phyloP scores from a whole-genome alignment of 1,140 invertebrate genomes.

The Zaprionus capensis region DNA sequence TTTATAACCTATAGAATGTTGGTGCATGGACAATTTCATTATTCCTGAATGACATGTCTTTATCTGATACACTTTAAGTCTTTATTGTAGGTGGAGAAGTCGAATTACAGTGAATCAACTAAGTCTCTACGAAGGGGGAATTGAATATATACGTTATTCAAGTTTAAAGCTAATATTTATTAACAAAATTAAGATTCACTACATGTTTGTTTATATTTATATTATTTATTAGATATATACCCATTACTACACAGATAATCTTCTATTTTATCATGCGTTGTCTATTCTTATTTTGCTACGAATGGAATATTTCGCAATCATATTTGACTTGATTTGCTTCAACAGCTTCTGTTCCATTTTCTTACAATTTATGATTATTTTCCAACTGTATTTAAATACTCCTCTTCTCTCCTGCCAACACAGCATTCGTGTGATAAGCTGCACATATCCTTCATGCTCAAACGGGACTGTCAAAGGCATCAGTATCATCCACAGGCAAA shows the following conservation, averaged over 20 bases:
- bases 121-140: no score
- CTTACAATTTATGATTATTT: background rate
- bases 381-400: conserved; percentile 5
- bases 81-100: conserved; percentile 4
- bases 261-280: no score
- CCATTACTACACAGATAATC: no score
- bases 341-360: background rate
- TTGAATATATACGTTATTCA: no score
- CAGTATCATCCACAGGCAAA: conserved; percentile 29
- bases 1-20: conserved; percentile 21
- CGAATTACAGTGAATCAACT: background rate
- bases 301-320: background rate
- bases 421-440: conserved; percentile 49
- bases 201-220: no score
- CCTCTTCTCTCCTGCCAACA: background rate
- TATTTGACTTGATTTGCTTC: background rate
- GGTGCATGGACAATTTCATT: conserved; percentile 57
- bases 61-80: conserved; percentile 21
- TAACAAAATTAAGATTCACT: no score
- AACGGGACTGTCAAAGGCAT: conserved; percentile 37
- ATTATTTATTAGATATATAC: no score
- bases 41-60: conserved; percentile 41
- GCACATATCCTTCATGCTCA: conserved; percentile 50
- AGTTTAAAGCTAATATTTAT: no score
- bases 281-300: no score